Percentiles rank a stretch among this genome's conserved stretches.
These are phyloP conservation scores for Philopedon plagiatum DNA, from an alignment of 2,888 invertebrate genomes.

Conservation along the genomic window DNA sequence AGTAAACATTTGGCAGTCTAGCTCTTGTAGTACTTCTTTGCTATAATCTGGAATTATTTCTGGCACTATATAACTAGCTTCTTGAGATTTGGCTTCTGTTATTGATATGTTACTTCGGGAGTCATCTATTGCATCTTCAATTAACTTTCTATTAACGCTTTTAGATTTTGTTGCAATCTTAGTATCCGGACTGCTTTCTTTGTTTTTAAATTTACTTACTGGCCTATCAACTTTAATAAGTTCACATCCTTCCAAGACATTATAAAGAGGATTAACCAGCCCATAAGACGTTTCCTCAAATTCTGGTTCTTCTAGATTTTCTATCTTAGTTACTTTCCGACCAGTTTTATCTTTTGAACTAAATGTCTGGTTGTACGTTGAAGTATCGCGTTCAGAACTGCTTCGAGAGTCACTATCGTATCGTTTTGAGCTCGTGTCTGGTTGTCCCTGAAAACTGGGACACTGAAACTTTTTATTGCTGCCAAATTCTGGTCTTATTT, in stretches of 20 bases:
- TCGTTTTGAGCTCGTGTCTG: neutral
- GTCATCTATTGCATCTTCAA: neutral
- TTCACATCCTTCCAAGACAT: constrained; percentile 34
- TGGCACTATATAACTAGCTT: neutral
- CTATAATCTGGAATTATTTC: constrained; percentile 3
- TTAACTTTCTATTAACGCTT: neutral
- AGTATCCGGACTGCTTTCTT: neutral
- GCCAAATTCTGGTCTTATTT: neutral
- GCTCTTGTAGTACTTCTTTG: constrained; percentile 24
- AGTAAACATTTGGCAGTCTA: constrained; percentile 21
- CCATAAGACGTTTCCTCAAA: constrained; percentile 31
- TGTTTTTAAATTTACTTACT: neutral
- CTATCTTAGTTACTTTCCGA: neutral
- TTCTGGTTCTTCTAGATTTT: neutral
- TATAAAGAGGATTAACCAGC: constrained; percentile 36
- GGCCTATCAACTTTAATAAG: constrained; percentile 2
- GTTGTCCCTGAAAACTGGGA: neutral
- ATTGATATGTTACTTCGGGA: neutral
- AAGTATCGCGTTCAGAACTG: constrained; percentile 35
- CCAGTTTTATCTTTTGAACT: constrained; percentile 4
- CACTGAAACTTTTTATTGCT: neutral
- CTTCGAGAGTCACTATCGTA: constrained; percentile 29
- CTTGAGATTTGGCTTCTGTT: neutral
- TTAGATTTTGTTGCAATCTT: constrained; percentile 5
- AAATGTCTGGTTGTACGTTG: constrained; percentile 34